Evolutionary conservation across 1,140 invertebrate genomes (phyloP).

Genomic region (Trachymyrmex cornetzi): DNA sequence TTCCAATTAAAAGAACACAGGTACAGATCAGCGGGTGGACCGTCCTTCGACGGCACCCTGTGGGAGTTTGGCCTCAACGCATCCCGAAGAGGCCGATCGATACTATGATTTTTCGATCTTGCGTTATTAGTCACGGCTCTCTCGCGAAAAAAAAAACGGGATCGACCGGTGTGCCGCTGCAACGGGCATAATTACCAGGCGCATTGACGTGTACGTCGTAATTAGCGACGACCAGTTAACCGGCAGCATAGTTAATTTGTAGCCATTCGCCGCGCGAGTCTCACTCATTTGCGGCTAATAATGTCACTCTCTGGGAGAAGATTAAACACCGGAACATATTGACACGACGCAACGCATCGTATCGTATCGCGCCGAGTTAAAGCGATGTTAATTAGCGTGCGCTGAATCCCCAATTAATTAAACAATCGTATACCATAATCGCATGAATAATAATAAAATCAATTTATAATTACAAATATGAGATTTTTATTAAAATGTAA

Average conservation of each 20-base stretch:
- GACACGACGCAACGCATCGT: conserved; percentile 7
- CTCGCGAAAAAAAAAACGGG: conserved; percentile 32
- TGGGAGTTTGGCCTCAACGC: conserved; percentile 54
- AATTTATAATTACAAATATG: background rate
- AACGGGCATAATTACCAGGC: conserved; percentile 65
- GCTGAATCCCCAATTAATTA: conserved; percentile 23
- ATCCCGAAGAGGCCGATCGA: conserved; percentile 68
- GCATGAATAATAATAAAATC: background rate
- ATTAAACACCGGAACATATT: conserved; percentile 50
- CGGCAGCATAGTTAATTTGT: conserved; percentile 69
- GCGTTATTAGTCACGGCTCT: conserved; percentile 73
- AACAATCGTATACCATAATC: background rate
- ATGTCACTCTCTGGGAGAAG: conserved; percentile 27
- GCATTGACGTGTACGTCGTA: conserved; percentile 64
- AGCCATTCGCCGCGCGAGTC: conserved; percentile 48
- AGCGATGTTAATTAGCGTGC: conserved; percentile 65
- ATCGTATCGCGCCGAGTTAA: conserved; percentile 31
- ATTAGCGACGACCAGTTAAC: conserved; percentile 68
- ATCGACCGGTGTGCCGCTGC: conserved; percentile 23
- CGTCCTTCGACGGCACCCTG: conserved; percentile 70
- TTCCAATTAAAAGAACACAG: conserved; percentile 85
- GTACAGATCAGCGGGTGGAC: conserved; percentile 81
- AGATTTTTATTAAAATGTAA: conserved; percentile 13
- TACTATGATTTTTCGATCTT: conserved; percentile 69
- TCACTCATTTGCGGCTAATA: conserved; percentile 46